Conservation (phyloP, 2,113 vertebrate species). For the Tylochromis polylepis region DNA sequence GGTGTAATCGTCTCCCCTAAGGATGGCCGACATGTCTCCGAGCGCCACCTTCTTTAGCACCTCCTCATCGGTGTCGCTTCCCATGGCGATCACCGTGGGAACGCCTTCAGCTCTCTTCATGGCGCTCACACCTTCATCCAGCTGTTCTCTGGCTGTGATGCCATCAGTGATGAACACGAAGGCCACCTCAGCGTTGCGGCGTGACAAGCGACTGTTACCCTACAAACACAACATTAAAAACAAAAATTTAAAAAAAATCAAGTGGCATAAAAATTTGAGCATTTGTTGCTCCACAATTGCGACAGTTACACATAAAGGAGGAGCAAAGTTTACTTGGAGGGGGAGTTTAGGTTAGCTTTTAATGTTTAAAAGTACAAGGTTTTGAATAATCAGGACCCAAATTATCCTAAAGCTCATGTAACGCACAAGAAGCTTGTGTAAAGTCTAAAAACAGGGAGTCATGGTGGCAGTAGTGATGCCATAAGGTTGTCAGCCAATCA, state of each 20-base stretch:
- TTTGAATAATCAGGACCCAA: too few species aligned
- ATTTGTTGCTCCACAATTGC: background rate
- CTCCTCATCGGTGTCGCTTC: constrained; percentile 81
- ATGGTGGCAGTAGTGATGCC: background rate
- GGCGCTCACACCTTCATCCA: constrained; percentile 82
- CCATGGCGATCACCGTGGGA: constrained; percentile 86
- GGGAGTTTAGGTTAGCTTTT: too few species aligned
- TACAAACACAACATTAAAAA: background rate
- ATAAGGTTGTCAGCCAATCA: background rate
- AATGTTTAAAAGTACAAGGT: too few species aligned
- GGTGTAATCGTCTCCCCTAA: constrained; percentile 81
- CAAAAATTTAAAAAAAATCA: background rate
- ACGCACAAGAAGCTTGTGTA: too few species aligned
- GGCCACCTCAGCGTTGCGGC: constrained; percentile 85
- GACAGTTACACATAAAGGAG: background rate
- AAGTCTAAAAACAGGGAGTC: background rate
- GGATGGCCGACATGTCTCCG: constrained; percentile 85
- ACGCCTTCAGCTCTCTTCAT: constrained; percentile 88
- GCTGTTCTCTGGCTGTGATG: constrained; percentile 80
- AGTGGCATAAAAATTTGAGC: too few species aligned
- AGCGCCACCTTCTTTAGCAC: constrained; percentile 84
- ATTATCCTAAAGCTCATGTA: too few species aligned
- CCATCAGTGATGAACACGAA: constrained; percentile 94
- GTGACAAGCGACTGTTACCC: constrained; percentile 24
- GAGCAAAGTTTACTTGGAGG: background rate